phyloP scores from a whole-genome alignment of 2,797 vertebrate species.

The Natrix natrix region DNA sequence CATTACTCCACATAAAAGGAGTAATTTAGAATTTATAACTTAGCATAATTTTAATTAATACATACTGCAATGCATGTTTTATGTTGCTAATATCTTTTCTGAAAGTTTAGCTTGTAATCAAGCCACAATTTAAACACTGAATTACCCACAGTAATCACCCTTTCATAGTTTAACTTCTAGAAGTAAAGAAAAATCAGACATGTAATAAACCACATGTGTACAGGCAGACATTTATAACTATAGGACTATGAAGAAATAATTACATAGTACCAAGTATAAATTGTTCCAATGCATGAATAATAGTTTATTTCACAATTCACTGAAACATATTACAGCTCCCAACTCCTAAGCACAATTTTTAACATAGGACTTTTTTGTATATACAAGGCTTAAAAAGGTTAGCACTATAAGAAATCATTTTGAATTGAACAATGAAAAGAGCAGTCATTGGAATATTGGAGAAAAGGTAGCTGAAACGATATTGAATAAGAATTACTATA shows the following conservation, averaged over 20 bases:
- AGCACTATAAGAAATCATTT: slow-evolving; percentile 77
- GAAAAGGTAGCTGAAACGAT: slow-evolving; percentile 74
- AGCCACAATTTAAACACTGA: slow-evolving; percentile 71
- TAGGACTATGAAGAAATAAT: slow-evolving; percentile 70
- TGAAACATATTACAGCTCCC: slow-evolving; percentile 59
- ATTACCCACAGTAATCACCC: slow-evolving; percentile 59
- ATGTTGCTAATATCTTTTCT: slow-evolving; percentile 46
- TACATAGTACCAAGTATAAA: slow-evolving; percentile 61
- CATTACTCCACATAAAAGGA: slow-evolving; percentile 34
- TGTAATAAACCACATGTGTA: slow-evolving; percentile 59
- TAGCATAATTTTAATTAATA: slow-evolving; percentile 54
- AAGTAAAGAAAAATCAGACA: slow-evolving; percentile 58
- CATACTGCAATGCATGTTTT: slow-evolving; percentile 43
- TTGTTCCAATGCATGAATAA: slow-evolving; percentile 65
- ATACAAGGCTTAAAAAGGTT: slow-evolving; percentile 67
- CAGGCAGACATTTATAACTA: slow-evolving; percentile 43
- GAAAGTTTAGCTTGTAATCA: slow-evolving; percentile 58
- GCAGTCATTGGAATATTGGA: slow-evolving; percentile 69
- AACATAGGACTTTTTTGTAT: slow-evolving; percentile 68
- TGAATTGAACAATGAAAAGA: slow-evolving; percentile 79
- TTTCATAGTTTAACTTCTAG: slow-evolving; percentile 59
- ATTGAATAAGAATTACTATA: slow-evolving; percentile 76
- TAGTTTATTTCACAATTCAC: slow-evolving; percentile 64
- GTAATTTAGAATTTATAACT: slow-evolving; percentile 40
- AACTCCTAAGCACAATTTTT: slow-evolving; percentile 68